Percentiles rank a stretch among this genome's conserved stretches.
Evolutionary conservation across 2,797 vertebrate species (phyloP).

Genomic region (Mionectes olivaceus): DNA sequence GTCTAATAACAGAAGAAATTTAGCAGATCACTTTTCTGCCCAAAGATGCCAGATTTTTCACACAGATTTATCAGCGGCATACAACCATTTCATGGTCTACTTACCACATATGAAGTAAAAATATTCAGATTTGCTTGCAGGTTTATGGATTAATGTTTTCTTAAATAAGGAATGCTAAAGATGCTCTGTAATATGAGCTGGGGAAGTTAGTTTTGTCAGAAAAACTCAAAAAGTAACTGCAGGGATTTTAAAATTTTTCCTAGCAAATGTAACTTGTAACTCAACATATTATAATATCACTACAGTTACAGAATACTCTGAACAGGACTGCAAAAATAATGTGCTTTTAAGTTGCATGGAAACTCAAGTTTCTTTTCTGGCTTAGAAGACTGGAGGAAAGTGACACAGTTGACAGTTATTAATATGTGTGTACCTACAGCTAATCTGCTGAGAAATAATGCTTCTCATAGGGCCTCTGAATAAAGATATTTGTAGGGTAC

Average conservation of each 20-base stretch:
- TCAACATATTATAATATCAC: not conserved
- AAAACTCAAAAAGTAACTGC: not conserved
- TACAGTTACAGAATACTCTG: not conserved
- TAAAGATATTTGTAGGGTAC: not conserved
- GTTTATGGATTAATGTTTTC: not conserved
- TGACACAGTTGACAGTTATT: not conserved
- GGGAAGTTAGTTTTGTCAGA: not conserved
- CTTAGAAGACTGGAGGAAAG: not conserved
- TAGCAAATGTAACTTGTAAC: not conserved
- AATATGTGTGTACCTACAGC: not conserved
- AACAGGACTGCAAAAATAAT: not conserved
- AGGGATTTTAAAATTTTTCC: not conserved
- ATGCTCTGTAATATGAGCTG: not conserved
- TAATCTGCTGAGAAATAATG: not conserved
- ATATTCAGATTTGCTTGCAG: not conserved
- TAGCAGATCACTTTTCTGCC: not conserved
- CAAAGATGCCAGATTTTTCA: conserved; percentile 9
- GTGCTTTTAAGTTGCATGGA: not conserved
- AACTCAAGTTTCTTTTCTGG: not conserved
- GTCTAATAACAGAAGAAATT: not conserved
- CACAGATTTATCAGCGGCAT: not conserved
- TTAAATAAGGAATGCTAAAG: not conserved
- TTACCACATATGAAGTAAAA: not conserved
- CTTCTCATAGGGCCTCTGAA: not conserved
- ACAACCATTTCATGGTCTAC: not conserved